A percentile compares a stretch with the other conserved stretches of the same genome.
These are phyloP conservation scores for Eumeta japonica DNA, from an alignment of 1,140 invertebrate genomes.

Conservation along the genomic window DNA sequence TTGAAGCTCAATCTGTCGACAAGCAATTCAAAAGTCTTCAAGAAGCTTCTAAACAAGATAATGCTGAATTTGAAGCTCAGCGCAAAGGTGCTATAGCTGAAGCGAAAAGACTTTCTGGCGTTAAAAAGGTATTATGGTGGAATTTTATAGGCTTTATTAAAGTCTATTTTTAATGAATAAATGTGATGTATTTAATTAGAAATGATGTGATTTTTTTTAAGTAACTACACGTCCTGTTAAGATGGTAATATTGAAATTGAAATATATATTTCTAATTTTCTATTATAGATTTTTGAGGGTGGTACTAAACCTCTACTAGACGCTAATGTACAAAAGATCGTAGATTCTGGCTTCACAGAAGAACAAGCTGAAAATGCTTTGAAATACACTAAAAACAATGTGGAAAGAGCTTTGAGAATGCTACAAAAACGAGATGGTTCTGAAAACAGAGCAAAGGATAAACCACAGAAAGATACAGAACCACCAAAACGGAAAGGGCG, in stretches of 20 bases:
- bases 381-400: constrained; percentile 70
- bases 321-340: constrained; percentile 76
- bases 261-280: too few species aligned
- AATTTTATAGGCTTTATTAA: constrained; percentile 32
- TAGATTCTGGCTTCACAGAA: constrained; percentile 76
- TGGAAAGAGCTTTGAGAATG: constrained; percentile 69
- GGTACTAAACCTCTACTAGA: constrained; percentile 71
- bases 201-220: constrained; percentile 1
- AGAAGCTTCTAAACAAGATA: constrained; percentile 61
- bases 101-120: constrained; percentile 73
- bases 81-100: constrained; percentile 84
- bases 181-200: background rate
- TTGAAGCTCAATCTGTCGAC: constrained; percentile 62
- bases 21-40: constrained; percentile 72
- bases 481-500: constrained; percentile 55
- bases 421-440: constrained; percentile 62
- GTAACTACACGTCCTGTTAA: constrained; percentile 10
- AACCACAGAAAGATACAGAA: constrained; percentile 38
- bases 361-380: constrained; percentile 76
- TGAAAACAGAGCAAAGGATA: constrained; percentile 46
- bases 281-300: constrained; percentile 75
- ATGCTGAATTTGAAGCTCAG: constrained; percentile 82
- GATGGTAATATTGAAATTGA: background rate
- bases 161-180: background rate
- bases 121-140: constrained; percentile 62